Conservation (phyloP, 2,797 vertebrate genomes). For the Pseudotriccus pelzelni region DNA sequence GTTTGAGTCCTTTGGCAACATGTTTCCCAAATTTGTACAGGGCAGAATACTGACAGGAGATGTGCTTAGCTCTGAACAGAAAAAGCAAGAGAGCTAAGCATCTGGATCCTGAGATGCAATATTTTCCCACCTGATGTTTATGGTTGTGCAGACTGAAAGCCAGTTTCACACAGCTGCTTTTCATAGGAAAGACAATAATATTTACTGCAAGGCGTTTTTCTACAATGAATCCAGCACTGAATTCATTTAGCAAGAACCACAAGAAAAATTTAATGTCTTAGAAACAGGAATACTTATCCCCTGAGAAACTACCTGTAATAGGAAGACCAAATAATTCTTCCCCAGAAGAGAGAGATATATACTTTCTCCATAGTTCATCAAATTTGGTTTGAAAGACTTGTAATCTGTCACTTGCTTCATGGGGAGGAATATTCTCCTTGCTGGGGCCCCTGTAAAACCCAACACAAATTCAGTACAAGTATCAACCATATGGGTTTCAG, state of each 20-base stretch:
- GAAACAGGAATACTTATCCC: background rate
- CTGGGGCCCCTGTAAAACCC: slow-evolving; percentile 76
- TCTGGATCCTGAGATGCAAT: background rate
- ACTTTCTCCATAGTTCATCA: slow-evolving; percentile 85
- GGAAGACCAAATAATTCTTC: slow-evolving; percentile 86
- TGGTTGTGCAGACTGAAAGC: background rate
- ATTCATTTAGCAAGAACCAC: background rate
- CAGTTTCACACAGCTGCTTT: background rate
- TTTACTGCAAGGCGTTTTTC: background rate
- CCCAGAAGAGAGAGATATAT: slow-evolving; percentile 77
- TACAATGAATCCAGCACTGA: background rate
- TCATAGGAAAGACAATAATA: background rate
- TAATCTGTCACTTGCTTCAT: slow-evolving; percentile 82
- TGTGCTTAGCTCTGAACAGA: background rate
- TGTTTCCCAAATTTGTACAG: background rate
- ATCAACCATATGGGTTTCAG: background rate
- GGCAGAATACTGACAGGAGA: background rate
- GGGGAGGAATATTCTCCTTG: slow-evolving; percentile 73
- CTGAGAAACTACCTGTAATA: slow-evolving; percentile 74
- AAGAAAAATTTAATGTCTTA: background rate
- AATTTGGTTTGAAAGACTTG: slow-evolving; percentile 84
- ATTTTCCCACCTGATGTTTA: background rate
- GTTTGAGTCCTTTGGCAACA: background rate
- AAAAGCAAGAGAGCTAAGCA: background rate
- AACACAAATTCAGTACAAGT: background rate